Evolutionary conservation across 2,888 invertebrate species (phyloP).

Genomic region (Agrochola lychnidis): DNA sequence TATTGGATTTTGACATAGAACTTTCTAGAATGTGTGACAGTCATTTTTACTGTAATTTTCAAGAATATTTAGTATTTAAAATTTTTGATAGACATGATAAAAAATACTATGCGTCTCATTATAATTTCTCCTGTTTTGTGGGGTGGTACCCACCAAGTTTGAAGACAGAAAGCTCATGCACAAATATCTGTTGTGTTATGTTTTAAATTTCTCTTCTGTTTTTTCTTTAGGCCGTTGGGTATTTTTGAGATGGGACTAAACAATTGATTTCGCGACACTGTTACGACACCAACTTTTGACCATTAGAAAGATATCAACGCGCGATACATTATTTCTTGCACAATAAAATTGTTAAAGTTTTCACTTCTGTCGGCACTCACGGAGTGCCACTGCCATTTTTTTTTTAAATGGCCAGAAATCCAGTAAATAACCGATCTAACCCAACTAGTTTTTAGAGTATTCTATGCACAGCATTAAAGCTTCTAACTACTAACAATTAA

Average conservation of each 20-base stretch:
- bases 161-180: not conserved
- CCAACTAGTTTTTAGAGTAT: not conserved
- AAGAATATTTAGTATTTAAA: not conserved
- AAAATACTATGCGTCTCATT: not conserved
- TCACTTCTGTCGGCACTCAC: too few species aligned
- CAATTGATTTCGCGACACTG: too few species aligned
- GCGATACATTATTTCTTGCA: too few species aligned
- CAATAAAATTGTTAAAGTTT: too few species aligned
- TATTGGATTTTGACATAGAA: constrained; percentile 11
- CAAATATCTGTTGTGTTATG: not conserved
- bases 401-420: not conserved
- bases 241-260: too few species aligned
- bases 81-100: not conserved
- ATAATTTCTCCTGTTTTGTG: not conserved
- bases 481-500: not conserved
- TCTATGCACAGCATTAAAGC: not conserved
- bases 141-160: too few species aligned
- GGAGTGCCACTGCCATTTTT: too few species aligned
- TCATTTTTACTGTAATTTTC: not conserved
- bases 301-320: too few species aligned
- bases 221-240: too few species aligned
- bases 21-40: not conserved
- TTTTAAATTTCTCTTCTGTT: not conserved
- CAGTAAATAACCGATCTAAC: not conserved
- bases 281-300: too few species aligned